A percentile compares a stretch with the other conserved stretches of the same genome.
These are phyloP conservation scores for Thymelicus lineola DNA, from an alignment of 2,888 invertebrate genomes.

Conservation along the genomic window DNA sequence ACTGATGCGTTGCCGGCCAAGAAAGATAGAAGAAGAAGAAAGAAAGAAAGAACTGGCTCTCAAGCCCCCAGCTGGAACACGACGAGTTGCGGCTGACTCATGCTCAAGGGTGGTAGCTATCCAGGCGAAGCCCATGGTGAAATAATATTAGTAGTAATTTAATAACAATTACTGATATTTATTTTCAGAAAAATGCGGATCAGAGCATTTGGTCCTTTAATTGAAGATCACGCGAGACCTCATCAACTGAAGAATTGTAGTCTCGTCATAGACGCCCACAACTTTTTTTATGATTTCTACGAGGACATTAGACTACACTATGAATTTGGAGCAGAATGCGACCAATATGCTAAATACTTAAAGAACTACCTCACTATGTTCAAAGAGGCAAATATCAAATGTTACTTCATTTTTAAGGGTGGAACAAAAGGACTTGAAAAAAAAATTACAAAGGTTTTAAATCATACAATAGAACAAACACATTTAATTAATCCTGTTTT, in stretches of 20 bases:
- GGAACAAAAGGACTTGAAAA: slow-evolving; percentile 42
- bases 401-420: slow-evolving; percentile 57
- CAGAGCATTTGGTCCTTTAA: slow-evolving; percentile 12
- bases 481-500: slow-evolving; percentile 46
- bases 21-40: too few species aligned
- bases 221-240: slow-evolving; percentile 13
- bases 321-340: slow-evolving; percentile 53
- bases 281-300: slow-evolving; percentile 51
- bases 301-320: slow-evolving; percentile 42
- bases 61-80: too few species aligned
- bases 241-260: slow-evolving; percentile 46
- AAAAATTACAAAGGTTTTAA: slow-evolving; percentile 39
- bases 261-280: slow-evolving; percentile 58
- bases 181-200: slow-evolving; percentile 42
- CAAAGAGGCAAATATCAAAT: slow-evolving; percentile 53
- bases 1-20: too few species aligned
- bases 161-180: neutral
- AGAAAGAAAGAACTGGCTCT: too few species aligned
- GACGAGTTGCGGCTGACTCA: too few species aligned
- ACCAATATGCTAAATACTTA: slow-evolving; percentile 51
- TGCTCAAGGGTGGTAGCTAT: too few species aligned
- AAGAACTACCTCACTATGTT: slow-evolving; percentile 49
- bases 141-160: too few species aligned
- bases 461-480: slow-evolving; percentile 19
- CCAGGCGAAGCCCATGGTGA: too few species aligned